Evolutionary conservation across 2,113 vertebrate species (phyloP).

Genomic region (Phalacrocorax carbo): DNA sequence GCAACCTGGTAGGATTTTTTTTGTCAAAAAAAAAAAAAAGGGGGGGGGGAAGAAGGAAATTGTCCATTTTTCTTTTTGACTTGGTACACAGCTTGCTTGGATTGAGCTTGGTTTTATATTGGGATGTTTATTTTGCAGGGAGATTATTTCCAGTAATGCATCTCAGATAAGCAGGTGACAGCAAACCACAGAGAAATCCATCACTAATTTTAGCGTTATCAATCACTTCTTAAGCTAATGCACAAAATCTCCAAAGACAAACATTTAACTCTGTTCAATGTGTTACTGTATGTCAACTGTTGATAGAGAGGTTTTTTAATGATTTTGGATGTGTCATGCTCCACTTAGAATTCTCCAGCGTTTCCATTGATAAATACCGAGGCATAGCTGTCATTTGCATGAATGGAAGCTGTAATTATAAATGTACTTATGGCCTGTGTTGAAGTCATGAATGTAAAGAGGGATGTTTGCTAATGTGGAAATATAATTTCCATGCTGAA

Average conservation of each 20-base stretch:
- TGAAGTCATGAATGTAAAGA: slow-evolving; percentile 12
- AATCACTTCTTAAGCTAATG: not conserved
- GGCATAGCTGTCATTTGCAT: slow-evolving; percentile 36
- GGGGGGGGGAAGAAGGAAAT: not conserved
- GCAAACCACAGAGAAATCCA: not conserved
- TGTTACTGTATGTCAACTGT: not conserved
- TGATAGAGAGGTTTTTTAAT: slow-evolving; percentile 32
- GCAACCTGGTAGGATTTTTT: not conserved
- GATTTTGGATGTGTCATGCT: slow-evolving; percentile 24
- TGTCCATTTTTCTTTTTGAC: not conserved
- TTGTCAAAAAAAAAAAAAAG: not conserved
- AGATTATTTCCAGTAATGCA: slow-evolving; percentile 24
- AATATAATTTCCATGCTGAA: not conserved
- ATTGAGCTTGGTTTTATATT: not conserved
- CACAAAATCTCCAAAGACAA: not conserved
- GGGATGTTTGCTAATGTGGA: not conserved
- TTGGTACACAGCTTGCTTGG: not conserved
- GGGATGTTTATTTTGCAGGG: not conserved
- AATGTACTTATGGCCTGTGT: slow-evolving; percentile 1
- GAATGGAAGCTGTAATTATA: slow-evolving; percentile 52
- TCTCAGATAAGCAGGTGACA: not conserved
- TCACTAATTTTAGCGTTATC: not conserved
- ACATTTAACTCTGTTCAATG: not conserved
- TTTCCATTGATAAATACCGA: slow-evolving; percentile 45
- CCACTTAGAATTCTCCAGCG: not conserved